Percentiles rank a stretch among this genome's conserved stretches.
Conservation (phyloP, 2,888 invertebrate species). For the Micoletzkya japonica region DNA sequence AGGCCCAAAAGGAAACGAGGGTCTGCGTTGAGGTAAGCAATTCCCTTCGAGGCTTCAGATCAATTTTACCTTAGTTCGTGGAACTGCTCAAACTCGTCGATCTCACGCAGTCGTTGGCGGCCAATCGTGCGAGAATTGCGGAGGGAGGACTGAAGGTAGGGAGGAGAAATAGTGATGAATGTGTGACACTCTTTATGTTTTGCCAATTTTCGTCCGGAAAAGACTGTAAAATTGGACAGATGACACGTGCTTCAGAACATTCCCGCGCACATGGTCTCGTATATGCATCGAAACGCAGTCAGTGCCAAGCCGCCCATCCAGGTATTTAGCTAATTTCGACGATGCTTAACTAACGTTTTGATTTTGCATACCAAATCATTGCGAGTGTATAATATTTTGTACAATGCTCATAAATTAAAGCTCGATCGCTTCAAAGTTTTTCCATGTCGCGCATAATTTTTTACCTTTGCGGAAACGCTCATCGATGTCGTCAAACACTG, state of each 20-base stretch:
- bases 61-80: slow-evolving; percentile 32
- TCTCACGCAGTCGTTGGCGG: slow-evolving; percentile 37
- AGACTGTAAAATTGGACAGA: too few species aligned
- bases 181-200: background rate
- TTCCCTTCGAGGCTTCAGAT: background rate
- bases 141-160: slow-evolving; percentile 30
- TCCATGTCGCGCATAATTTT: too few species aligned
- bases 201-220: background rate
- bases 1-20: slow-evolving; percentile 25
- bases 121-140: slow-evolving; percentile 41
- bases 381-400: too few species aligned
- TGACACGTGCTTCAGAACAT: slow-evolving; percentile 36
- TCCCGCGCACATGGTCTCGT: slow-evolving; percentile 45
- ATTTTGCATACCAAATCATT: too few species aligned
- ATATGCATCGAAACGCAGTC: slow-evolving; percentile 45
- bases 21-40: slow-evolving; percentile 17
- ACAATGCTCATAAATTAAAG: too few species aligned
- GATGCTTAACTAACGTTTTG: too few species aligned
- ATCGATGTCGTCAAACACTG: too few species aligned
- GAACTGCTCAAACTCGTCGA: slow-evolving; percentile 40
- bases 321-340: slow-evolving; percentile 32
- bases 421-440: too few species aligned
- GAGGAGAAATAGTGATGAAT: background rate
- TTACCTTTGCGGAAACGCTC: too few species aligned
- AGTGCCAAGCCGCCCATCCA: slow-evolving; percentile 51